Evolutionary conservation across 2,113 vertebrate species (phyloP).

Genomic region (Callithrix jacchus): DNA sequence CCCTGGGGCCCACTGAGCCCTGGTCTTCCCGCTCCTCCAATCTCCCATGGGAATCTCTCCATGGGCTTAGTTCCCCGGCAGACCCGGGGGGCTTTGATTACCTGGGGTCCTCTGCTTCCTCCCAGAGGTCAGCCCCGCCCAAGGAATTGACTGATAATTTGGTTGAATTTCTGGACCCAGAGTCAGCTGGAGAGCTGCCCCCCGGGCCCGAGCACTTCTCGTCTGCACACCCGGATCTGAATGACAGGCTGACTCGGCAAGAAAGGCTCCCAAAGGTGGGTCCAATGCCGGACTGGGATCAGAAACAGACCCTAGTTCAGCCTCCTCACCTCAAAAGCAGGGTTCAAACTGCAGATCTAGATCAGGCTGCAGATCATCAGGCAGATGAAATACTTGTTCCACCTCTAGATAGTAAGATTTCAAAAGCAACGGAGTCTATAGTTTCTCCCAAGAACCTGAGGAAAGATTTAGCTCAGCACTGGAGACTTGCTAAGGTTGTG

Average conservation of each 20-base stretch:
- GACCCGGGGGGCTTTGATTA: background rate
- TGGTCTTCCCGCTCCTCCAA: background rate
- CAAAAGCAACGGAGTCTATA: too few species aligned
- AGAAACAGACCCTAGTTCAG: too few species aligned
- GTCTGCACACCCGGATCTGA: too few species aligned
- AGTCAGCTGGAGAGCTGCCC: background rate
- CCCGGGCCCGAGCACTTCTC: background rate
- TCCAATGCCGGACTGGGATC: too few species aligned
- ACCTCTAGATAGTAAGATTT: too few species aligned
- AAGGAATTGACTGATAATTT: background rate
- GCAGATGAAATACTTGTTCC: too few species aligned
- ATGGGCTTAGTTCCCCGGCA: rapidly evolving
- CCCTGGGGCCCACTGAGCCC: background rate
- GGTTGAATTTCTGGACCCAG: background rate
- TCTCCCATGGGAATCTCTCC: background rate
- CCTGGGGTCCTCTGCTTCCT: background rate
- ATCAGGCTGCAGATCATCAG: too few species aligned
- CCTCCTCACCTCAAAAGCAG: too few species aligned
- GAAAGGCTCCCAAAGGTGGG: background rate
- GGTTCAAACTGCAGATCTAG: too few species aligned
- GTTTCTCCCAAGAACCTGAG: too few species aligned
- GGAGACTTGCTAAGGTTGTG: background rate
- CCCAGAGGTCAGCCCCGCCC: background rate
- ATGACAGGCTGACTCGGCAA: too few species aligned
- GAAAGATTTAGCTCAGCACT: background rate